Conservation (phyloP, 2,888 invertebrate genomes). For the Drosophila antonietae region DNA sequence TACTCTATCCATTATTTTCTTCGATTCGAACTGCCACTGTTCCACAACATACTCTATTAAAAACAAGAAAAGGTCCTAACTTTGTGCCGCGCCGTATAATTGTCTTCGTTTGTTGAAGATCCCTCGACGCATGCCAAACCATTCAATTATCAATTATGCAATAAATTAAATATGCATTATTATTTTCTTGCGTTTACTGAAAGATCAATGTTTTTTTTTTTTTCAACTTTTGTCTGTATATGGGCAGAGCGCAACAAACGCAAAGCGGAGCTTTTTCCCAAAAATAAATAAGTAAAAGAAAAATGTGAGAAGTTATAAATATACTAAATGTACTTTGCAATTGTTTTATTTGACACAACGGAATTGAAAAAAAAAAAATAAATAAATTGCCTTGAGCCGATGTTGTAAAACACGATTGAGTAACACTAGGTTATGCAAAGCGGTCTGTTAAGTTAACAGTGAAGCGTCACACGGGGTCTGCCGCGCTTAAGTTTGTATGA, state of each 20-base stretch:
- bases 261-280: slow-evolving; percentile 20
- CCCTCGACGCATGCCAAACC: slow-evolving; percentile 17
- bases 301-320: slow-evolving; percentile 18
- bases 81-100: slow-evolving; percentile 30
- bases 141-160: slow-evolving; percentile 59
- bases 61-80: slow-evolving; percentile 14
- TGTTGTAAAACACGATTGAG: not conserved
- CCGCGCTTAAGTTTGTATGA: too few relatives aligned
- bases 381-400: not conserved
- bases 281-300: slow-evolving; percentile 8
- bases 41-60: slow-evolving; percentile 13
- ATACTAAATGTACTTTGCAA: slow-evolving; percentile 14
- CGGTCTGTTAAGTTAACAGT: too few relatives aligned
- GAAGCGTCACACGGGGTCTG: too few relatives aligned
- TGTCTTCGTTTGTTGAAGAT: slow-evolving; percentile 73
- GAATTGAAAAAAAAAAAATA: not conserved
- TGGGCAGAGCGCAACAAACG: slow-evolving; percentile 12
- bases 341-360: not conserved
- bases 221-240: slow-evolving; percentile 26
- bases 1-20: slow-evolving; percentile 1
- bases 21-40: slow-evolving; percentile 23
- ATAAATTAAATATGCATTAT: slow-evolving; percentile 52
- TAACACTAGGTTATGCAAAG: too few relatives aligned
- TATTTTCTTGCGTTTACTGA: slow-evolving; percentile 18
- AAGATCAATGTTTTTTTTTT: slow-evolving; percentile 21